A percentile compares a stretch with the other conserved stretches of the same genome.
Conservation (phyloP, 1,140 invertebrate genomes). For the Heliconius hermathena region DNA sequence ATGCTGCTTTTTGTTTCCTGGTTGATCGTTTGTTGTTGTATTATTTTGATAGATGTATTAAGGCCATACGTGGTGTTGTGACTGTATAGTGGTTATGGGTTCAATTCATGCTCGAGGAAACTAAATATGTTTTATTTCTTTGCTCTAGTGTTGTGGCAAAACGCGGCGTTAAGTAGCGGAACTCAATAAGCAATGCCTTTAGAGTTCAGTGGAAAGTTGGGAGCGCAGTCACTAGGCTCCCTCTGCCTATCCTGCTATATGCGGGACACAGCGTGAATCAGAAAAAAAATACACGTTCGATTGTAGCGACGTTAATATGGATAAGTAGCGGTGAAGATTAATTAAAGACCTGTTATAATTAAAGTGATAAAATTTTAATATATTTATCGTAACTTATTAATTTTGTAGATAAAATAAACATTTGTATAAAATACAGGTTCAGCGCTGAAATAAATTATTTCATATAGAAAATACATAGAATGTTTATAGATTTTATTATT, state of each 20-base stretch:
- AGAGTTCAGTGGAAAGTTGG: background rate
- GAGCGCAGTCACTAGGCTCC: too few relatives aligned
- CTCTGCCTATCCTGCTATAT: background rate
- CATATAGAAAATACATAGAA: background rate
- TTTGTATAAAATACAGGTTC: background rate
- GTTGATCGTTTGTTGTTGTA: background rate
- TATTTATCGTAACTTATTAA: background rate
- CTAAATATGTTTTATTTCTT: too few relatives aligned
- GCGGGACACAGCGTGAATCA: too few relatives aligned
- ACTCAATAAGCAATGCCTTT: background rate
- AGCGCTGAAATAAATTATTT: background rate
- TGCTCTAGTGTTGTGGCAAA: too few relatives aligned
- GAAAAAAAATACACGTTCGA: background rate
- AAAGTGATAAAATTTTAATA: background rate
- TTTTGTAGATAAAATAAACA: background rate
- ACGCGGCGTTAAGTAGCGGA: too few relatives aligned
- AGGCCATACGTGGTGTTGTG: background rate
- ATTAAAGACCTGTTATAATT: background rate
- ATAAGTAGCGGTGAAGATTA: conserved; percentile 3
- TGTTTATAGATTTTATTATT: too few relatives aligned
- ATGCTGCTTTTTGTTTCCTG: background rate
- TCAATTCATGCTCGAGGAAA: background rate
- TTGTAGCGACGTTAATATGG: background rate
- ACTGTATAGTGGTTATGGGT: background rate
- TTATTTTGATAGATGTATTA: background rate